phyloP scores from a whole-genome alignment of 2,797 vertebrate species.

The Petrocephalus sullivani region DNA sequence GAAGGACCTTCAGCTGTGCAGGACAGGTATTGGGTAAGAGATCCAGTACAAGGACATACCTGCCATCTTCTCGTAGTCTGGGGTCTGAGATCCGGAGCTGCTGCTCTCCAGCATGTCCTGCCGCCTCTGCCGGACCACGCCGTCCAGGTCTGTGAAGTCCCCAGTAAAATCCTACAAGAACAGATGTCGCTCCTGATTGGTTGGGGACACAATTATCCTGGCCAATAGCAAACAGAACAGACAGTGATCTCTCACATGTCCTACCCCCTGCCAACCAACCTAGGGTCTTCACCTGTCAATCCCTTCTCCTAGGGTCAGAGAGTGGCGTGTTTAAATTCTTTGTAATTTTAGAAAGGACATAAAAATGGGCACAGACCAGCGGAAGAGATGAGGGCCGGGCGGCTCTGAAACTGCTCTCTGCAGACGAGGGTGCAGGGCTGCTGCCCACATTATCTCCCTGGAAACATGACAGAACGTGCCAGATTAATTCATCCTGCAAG shows the following conservation, averaged over 20 bases:
- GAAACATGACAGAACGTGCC: not conserved
- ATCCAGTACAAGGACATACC: constrained; percentile 53
- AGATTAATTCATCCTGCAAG: not conserved
- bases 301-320: not conserved
- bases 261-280: not conserved
- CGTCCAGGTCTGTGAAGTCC: constrained; percentile 76
- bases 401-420: constrained; percentile 71
- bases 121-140: constrained; percentile 66
- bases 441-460: constrained; percentile 70
- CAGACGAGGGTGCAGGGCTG: constrained; percentile 69
- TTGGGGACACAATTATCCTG: not conserved
- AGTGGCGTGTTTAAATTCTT: not conserved
- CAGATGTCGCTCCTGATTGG: not conserved
- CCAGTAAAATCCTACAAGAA: constrained; percentile 69
- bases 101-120: constrained; percentile 80
- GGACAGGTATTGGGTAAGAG: not conserved
- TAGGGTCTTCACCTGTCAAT: not conserved
- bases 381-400: constrained; percentile 69
- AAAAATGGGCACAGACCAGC: constrained; percentile 61
- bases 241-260: not conserved
- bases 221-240: not conserved
- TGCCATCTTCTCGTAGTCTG: constrained; percentile 77
- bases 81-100: constrained; percentile 85
- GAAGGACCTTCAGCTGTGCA: not conserved
- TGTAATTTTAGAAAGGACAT: not conserved